phyloP scores from a whole-genome alignment of 2,888 invertebrate genomes.

The Platynereis dumerilii region DNA sequence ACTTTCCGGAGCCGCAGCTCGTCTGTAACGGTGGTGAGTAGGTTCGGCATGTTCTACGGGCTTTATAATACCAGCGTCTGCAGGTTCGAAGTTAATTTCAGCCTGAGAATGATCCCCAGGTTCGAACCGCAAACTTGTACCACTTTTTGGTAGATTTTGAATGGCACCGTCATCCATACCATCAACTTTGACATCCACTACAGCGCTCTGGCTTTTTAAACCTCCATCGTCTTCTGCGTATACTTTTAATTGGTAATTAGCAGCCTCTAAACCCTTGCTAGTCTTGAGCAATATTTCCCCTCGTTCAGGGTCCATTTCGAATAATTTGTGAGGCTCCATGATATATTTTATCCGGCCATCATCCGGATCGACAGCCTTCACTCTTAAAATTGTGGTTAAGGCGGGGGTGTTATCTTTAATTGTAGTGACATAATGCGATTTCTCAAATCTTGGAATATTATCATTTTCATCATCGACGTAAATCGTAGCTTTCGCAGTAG shows the following conservation, averaged over 20 bases:
- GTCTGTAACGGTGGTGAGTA: slow-evolving; percentile 13
- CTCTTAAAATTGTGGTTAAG: slow-evolving; percentile 17
- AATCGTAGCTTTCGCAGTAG: slow-evolving; percentile 57
- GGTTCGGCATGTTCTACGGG: background rate
- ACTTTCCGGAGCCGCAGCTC: slow-evolving; percentile 5
- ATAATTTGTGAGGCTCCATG: slow-evolving; percentile 27
- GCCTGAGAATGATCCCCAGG: background rate
- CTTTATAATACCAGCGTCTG: no score
- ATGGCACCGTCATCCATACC: slow-evolving; percentile 14
- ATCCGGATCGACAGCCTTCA: slow-evolving; percentile 30
- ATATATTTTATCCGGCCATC: slow-evolving; percentile 25
- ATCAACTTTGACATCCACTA: slow-evolving; percentile 26
- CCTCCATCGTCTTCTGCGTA: slow-evolving; percentile 27
- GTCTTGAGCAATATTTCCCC: slow-evolving; percentile 25
- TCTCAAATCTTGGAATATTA: slow-evolving; percentile 32
- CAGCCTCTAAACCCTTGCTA: slow-evolving; percentile 10
- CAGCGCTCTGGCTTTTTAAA: slow-evolving; percentile 26
- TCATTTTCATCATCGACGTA: slow-evolving; percentile 33
- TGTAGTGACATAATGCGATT: slow-evolving; percentile 22
- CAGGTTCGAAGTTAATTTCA: slow-evolving; percentile 8
- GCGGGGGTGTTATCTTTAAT: slow-evolving; percentile 27
- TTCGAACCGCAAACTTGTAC: slow-evolving; percentile 1
- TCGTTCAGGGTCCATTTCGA: slow-evolving; percentile 24
- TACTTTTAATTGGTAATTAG: slow-evolving; percentile 22
- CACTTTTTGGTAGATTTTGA: no score